These are phyloP conservation scores for Rhynchophorus ferrugineus DNA, from an alignment of 1,140 invertebrate genomes.

Conservation along the genomic window DNA sequence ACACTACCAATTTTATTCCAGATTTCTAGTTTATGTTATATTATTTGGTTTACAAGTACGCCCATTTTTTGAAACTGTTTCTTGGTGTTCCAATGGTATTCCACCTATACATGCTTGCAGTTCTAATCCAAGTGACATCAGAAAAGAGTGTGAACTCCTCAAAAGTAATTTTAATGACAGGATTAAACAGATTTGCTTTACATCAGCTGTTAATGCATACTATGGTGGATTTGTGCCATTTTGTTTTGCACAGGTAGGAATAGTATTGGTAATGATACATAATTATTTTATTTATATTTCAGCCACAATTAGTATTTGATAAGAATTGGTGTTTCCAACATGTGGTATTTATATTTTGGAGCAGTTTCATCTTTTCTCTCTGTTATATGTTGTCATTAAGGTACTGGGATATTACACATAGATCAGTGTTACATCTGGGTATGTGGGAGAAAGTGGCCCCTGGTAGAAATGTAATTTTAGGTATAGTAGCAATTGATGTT, in stretches of 20 bases:
- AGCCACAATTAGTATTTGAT: constrained; percentile 80
- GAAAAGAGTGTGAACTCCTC: constrained; percentile 78
- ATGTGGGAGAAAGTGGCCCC: constrained; percentile 68
- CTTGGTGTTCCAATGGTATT: constrained; percentile 31
- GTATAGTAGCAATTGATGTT: constrained; percentile 23
- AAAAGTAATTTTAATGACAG: constrained; percentile 81
- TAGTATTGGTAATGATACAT: not conserved
- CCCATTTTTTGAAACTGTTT: constrained; percentile 60
- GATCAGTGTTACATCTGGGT: constrained; percentile 82
- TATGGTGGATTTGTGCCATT: constrained; percentile 87
- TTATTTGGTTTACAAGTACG: constrained; percentile 69
- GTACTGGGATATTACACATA: constrained; percentile 83
- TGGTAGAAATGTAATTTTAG: constrained; percentile 11
- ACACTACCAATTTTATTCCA: constrained; percentile 41
- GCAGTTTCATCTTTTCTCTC: constrained; percentile 73
- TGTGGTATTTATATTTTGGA: constrained; percentile 72
- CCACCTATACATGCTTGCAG: constrained; percentile 53
- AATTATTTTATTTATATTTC: constrained; percentile 36
- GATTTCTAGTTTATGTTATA: constrained; percentile 74
- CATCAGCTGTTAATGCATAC: constrained; percentile 82
- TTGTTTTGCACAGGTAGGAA: constrained; percentile 71
- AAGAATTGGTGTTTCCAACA: constrained; percentile 76
- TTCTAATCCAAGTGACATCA: constrained; percentile 58
- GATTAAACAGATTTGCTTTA: constrained; percentile 84
- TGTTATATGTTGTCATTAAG: constrained; percentile 61